These are phyloP conservation scores for Oscheius sp. DNA, from an alignment of 2,888 invertebrate genomes.

Conservation along the genomic window DNA sequence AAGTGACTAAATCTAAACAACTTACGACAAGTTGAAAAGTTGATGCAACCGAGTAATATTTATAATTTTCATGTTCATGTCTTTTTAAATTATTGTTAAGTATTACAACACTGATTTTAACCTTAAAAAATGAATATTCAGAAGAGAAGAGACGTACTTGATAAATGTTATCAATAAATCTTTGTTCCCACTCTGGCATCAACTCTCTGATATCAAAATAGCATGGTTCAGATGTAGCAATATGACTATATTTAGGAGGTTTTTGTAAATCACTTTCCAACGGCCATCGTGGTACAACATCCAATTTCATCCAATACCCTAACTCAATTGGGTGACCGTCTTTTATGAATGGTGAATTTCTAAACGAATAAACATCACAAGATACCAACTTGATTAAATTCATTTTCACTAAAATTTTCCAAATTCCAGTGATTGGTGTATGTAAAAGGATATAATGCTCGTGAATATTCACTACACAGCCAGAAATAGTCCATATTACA, in stretches of 20 bases:
- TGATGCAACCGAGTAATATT: background rate
- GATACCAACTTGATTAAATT: background rate
- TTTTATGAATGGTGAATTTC: background rate
- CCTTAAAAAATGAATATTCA: no score
- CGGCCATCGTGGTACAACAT: background rate
- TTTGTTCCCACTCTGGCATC: background rate
- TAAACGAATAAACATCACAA: background rate
- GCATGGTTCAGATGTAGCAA: background rate
- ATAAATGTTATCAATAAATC: background rate
- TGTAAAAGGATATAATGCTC: background rate
- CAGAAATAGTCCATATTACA: background rate
- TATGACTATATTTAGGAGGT: background rate
- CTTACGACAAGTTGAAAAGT: background rate
- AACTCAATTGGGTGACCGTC: background rate
- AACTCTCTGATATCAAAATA: background rate
- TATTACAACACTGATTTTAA: no score
- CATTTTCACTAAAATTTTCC: background rate
- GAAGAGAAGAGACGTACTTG: background rate
- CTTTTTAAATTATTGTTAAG: no score
- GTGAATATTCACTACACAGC: background rate
- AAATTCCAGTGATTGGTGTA: background rate
- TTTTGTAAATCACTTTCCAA: background rate
- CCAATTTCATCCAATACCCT: background rate
- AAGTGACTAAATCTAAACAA: background rate
- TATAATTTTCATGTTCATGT: no score